Evolutionary conservation across 2,113 vertebrate genomes (phyloP).

Genomic region (Struthio camelus): DNA sequence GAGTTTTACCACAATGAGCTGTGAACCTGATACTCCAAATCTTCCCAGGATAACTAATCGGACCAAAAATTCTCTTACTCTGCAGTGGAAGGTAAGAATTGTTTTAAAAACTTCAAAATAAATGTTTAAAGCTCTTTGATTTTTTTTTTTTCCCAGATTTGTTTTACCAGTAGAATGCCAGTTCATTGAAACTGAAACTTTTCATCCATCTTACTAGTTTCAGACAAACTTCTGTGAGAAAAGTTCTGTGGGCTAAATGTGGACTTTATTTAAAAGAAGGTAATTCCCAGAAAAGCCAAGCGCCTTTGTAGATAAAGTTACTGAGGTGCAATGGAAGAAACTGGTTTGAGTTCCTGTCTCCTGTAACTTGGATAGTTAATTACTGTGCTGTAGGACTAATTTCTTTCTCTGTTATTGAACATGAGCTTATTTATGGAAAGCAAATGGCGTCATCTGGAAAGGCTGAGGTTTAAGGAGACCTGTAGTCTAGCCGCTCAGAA

Average conservation of each 20-base stretch:
- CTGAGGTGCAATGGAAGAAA: background rate
- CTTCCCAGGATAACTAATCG: constrained; percentile 90
- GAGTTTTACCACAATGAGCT: constrained; percentile 91
- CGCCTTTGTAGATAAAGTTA: background rate
- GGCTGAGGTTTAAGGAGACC: background rate
- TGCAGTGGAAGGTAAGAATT: constrained; percentile 91
- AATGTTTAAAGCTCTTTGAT: background rate
- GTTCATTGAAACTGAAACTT: background rate
- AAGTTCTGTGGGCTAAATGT: background rate
- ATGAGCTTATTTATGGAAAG: background rate
- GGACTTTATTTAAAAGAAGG: background rate
- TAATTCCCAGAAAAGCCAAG: background rate
- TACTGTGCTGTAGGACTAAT: background rate
- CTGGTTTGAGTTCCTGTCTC: background rate
- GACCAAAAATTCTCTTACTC: constrained; percentile 91
- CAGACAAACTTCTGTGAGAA: background rate
- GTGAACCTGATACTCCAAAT: constrained; percentile 90
- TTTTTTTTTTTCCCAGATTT: background rate
- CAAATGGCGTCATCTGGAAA: background rate
- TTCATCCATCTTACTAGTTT: background rate
- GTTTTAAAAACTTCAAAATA: background rate
- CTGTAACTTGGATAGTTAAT: background rate
- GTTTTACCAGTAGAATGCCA: background rate
- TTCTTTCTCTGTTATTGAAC: background rate
- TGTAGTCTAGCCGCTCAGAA: background rate